These are phyloP conservation scores for Agonopterix arenella DNA, from an alignment of 2,888 invertebrate species.

Conservation along the genomic window DNA sequence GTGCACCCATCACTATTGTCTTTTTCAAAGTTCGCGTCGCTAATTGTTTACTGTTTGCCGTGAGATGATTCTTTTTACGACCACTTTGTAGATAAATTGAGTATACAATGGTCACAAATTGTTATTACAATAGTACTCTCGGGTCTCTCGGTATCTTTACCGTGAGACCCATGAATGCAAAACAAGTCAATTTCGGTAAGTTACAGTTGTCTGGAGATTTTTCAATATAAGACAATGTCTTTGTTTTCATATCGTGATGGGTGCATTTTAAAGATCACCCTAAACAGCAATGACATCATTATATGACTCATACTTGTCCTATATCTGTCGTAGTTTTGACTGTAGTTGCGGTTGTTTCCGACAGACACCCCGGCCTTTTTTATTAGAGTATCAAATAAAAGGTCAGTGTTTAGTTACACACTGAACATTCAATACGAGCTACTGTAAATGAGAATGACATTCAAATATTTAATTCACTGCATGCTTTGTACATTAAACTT, in stretches of 20 bases:
- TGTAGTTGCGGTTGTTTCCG: background rate
- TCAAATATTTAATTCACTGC: background rate
- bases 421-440: background rate
- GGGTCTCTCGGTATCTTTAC: no score
- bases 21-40: constrained; percentile 28
- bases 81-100: background rate
- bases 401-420: background rate
- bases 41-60: constrained; percentile 16
- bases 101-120: no score
- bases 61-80: background rate
- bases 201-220: no score
- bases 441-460: background rate
- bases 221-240: no score
- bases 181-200: no score
- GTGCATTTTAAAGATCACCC: no score
- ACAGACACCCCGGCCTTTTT: background rate
- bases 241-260: no score
- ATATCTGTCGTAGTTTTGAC: no score
- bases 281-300: no score
- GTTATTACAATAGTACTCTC: no score
- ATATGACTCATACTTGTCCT: no score
- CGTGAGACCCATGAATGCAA: no score
- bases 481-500: constrained; percentile 21
- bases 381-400: background rate
- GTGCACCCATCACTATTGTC: constrained; percentile 61